Percentiles rank a stretch among this genome's conserved stretches.
phyloP scores from a whole-genome alignment of 2,797 vertebrate genomes.

The Hirundo rustica region DNA sequence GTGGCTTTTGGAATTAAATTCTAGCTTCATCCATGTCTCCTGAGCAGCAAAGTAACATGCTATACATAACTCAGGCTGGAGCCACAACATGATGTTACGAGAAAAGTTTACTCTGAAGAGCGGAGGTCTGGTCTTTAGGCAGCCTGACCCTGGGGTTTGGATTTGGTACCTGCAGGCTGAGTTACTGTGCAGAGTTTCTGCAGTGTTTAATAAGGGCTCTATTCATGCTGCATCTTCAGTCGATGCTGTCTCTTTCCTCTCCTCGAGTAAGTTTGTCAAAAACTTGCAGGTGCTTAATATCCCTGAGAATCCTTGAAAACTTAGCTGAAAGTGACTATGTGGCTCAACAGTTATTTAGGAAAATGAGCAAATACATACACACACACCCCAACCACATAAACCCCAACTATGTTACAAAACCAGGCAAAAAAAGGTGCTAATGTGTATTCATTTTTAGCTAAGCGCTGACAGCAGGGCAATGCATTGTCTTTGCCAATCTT shows the following conservation, averaged over 20 bases:
- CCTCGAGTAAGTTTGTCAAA: background rate
- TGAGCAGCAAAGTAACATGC: background rate
- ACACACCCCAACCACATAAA: background rate
- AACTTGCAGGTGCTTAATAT: background rate
- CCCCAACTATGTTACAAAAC: background rate
- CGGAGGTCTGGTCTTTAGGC: background rate
- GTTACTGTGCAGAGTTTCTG: background rate
- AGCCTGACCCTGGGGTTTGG: background rate
- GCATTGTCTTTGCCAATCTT: slow-evolving; percentile 28
- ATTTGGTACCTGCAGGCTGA: background rate
- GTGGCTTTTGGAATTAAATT: background rate
- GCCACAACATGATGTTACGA: background rate
- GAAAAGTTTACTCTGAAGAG: background rate
- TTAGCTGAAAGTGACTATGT: background rate
- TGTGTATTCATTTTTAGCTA: slow-evolving; percentile 27
- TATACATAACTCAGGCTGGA: background rate
- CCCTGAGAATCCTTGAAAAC: background rate
- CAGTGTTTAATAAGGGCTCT: background rate
- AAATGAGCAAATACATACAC: background rate
- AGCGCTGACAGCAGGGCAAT: slow-evolving; percentile 24
- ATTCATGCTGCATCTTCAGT: background rate
- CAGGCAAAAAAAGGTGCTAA: background rate
- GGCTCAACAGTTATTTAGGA: background rate
- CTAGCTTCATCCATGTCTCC: background rate
- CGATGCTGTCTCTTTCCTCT: background rate